A percentile compares a stretch with the other conserved stretches of the same genome.
phyloP scores from a whole-genome alignment of 2,797 vertebrate genomes.

The Falco cherrug region DNA sequence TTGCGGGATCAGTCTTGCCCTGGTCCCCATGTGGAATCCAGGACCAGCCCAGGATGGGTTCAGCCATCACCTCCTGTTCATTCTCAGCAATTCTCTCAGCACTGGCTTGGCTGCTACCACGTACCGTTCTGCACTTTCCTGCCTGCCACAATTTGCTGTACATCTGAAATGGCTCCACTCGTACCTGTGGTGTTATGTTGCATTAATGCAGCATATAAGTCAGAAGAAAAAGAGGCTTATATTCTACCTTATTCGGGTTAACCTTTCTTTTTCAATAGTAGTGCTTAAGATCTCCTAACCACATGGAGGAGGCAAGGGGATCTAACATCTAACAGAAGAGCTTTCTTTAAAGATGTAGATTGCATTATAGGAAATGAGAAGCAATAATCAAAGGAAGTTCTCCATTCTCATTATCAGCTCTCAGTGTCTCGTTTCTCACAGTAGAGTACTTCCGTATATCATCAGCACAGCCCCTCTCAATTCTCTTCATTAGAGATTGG shows the following conservation, averaged over 20 bases:
- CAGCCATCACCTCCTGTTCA: background rate
- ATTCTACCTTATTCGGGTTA: background rate
- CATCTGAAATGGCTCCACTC: background rate
- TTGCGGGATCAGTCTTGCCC: background rate
- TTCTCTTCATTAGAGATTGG: slow-evolving; percentile 11
- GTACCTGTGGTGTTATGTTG: background rate
- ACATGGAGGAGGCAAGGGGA: background rate
- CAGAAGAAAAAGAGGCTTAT: background rate
- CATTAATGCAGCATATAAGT: background rate
- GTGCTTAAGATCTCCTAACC: background rate
- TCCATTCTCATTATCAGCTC: slow-evolving; percentile 56
- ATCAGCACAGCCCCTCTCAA: slow-evolving; percentile 32
- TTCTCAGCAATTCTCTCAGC: background rate
- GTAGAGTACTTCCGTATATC: background rate
- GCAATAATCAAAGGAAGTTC: slow-evolving; percentile 51
- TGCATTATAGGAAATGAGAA: slow-evolving; percentile 48
- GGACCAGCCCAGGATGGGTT: background rate
- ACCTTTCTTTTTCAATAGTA: background rate
- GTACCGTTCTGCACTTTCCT: background rate
- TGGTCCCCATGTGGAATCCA: background rate
- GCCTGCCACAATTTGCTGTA: background rate
- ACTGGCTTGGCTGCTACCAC: background rate
- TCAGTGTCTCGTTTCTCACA: background rate
- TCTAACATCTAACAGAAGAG: background rate
- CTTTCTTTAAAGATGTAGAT: slow-evolving; percentile 38